Percentiles rank a stretch among this genome's conserved stretches.
phyloP scores from a whole-genome alignment of 2,888 invertebrate species.

The Drosophila borborema region DNA sequence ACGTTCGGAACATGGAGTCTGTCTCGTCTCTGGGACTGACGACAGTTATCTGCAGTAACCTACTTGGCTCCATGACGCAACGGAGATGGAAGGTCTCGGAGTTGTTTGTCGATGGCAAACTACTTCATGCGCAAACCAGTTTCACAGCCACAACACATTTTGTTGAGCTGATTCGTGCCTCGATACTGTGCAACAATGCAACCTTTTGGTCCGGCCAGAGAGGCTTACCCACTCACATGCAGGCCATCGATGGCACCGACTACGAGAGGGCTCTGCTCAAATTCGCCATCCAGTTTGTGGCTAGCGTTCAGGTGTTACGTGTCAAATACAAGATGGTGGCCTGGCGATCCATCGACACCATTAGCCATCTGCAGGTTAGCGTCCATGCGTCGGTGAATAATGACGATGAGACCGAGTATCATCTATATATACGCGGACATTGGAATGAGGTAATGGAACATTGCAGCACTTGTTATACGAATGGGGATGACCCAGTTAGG shows the following conservation, averaged over 20 bases:
- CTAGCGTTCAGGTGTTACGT: conserved; percentile 40
- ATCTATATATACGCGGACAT: conserved; percentile 51
- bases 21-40: conserved; percentile 54
- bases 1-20: conserved; percentile 52
- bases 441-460: conserved; percentile 21
- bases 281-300: conserved; percentile 22
- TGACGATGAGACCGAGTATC: background rate
- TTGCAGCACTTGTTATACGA: conserved; percentile 29
- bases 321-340: conserved; percentile 30
- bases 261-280: conserved; percentile 47
- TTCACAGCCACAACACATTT: background rate
- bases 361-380: conserved; percentile 42
- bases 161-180: conserved; percentile 28
- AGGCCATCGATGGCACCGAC: conserved; percentile 38
- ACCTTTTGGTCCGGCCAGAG: conserved; percentile 26
- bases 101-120: conserved; percentile 39
- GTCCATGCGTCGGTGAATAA: conserved; percentile 32
- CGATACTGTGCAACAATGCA: conserved; percentile 62
- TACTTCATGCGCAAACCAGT: background rate
- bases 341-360: conserved; percentile 18
- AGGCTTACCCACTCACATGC: conserved; percentile 41
- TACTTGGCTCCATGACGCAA: conserved; percentile 47
- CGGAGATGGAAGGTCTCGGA: conserved; percentile 48
- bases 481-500: background rate
- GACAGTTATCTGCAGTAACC: conserved; percentile 48